Evolutionary conservation across 1,140 invertebrate genomes (phyloP).

Genomic region (Anthonomus grandis): DNA sequence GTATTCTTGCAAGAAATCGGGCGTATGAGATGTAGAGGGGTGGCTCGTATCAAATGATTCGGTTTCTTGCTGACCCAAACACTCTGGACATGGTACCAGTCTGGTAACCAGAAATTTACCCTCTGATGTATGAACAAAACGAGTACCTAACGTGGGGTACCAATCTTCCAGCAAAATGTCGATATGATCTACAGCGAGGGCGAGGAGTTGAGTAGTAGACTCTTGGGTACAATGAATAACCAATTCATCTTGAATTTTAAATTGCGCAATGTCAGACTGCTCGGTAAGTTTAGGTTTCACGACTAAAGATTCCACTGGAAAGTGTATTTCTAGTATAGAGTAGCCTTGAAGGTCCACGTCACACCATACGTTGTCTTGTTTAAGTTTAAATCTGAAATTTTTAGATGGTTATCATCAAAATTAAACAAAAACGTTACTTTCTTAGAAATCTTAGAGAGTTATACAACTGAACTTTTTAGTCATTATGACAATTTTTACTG

Average conservation of each 20-base stretch:
- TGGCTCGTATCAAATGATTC: constrained; percentile 28
- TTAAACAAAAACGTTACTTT: constrained; percentile 13
- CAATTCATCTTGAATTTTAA: constrained; percentile 55
- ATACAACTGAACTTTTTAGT: background rate
- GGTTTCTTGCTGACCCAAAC: constrained; percentile 54
- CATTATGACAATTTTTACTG: too few relatives aligned
- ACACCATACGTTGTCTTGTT: constrained; percentile 79
- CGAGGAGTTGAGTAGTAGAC: constrained; percentile 80
- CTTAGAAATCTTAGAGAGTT: background rate
- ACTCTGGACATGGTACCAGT: constrained; percentile 89
- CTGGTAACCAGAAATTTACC: constrained; percentile 92
- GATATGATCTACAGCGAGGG: constrained; percentile 93
- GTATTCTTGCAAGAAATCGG: constrained; percentile 27
- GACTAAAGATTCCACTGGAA: constrained; percentile 74
- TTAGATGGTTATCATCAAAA: too few relatives aligned
- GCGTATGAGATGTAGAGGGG: constrained; percentile 22
- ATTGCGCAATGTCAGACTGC: constrained; percentile 56
- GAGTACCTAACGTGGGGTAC: constrained; percentile 88
- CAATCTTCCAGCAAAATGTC: constrained; percentile 97
- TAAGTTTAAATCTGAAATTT: constrained; percentile 66
- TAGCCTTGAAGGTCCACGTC: constrained; percentile 77
- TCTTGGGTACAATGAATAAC: constrained; percentile 55
- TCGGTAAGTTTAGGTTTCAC: constrained; percentile 61
- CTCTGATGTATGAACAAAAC: constrained; percentile 96
- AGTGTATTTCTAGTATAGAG: constrained; percentile 85